A percentile compares a stretch with the other conserved stretches of the same genome.
Conservation (phyloP, 1,140 invertebrate species). For the Bursaphelenchus mucronatus region DNA sequence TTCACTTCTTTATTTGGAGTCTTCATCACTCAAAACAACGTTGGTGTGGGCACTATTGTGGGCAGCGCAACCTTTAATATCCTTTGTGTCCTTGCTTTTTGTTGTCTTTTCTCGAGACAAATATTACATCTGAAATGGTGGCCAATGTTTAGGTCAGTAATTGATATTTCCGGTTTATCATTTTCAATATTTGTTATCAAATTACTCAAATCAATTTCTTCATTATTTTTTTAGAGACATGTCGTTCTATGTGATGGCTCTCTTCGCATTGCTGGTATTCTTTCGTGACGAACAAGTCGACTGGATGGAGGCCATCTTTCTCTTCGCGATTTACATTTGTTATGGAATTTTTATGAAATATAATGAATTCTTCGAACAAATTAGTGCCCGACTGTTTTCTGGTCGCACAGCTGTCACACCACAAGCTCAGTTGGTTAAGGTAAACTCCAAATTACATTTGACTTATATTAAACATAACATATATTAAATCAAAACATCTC, state of each 20-base stretch:
- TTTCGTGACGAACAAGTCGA: constrained; percentile 45
- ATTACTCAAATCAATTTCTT: background rate
- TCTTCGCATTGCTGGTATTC: constrained; percentile 9
- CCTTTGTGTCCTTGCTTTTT: constrained; percentile 5
- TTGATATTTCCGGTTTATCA: too few relatives aligned
- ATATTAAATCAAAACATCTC: too few relatives aligned
- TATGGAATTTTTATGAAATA: constrained; percentile 51
- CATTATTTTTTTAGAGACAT: constrained; percentile 1
- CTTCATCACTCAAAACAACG: constrained; percentile 87
- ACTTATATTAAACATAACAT: too few relatives aligned
- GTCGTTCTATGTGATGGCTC: constrained; percentile 6
- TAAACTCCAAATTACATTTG: background rate
- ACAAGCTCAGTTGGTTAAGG: background rate
- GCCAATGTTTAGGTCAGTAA: constrained; percentile 8
- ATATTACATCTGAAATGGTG: constrained; percentile 18
- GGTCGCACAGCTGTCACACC: background rate
- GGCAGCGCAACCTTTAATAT: constrained; percentile 29
- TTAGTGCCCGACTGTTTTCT: background rate
- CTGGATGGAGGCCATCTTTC: constrained; percentile 61
- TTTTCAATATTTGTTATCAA: too few relatives aligned
- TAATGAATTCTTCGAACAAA: constrained; percentile 2
- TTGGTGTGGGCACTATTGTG: constrained; percentile 62
- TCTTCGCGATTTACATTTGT: constrained; percentile 50
- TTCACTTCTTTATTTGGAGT: constrained; percentile 84
- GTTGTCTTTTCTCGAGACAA: constrained; percentile 5